Conservation (phyloP, 2,888 invertebrate species). For the Pristionchus maxplancki region DNA sequence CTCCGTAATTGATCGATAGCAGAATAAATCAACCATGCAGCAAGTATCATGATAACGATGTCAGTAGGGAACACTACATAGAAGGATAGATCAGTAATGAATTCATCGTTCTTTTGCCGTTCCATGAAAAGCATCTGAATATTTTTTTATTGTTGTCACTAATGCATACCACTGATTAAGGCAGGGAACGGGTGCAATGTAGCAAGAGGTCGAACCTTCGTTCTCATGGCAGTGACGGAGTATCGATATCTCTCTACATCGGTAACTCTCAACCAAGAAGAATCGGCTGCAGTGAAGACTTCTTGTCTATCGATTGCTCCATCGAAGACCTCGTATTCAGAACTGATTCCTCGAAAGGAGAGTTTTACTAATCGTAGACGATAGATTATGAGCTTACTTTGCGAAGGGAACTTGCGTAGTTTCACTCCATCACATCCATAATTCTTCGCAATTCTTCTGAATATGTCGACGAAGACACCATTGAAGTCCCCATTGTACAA, state of each 20-base stretch:
- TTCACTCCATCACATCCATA: not conserved
- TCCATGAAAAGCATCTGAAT: slow-evolving; percentile 18
- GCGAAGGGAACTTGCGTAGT: not conserved
- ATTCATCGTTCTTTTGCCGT: not conserved
- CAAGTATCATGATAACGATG: not conserved
- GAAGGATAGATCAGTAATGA: not conserved
- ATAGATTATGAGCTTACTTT: not conserved
- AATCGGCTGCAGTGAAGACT: slow-evolving; percentile 15
- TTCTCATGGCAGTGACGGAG: not conserved
- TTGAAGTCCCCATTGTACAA: not conserved
- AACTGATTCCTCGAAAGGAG: too few relatives aligned
- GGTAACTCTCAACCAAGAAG: not conserved
- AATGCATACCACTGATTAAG: too few relatives aligned
- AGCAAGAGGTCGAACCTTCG: slow-evolving; percentile 5
- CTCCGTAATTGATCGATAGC: not conserved
- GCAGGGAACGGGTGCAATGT: too few relatives aligned
- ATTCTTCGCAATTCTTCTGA: not conserved
- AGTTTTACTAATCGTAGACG: not conserved
- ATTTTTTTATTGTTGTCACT: too few relatives aligned
- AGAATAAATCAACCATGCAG: not conserved
- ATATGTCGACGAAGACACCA: not conserved
- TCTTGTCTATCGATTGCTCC: not conserved
- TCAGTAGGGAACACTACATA: not conserved
- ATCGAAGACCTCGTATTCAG: not conserved
- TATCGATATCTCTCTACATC: slow-evolving; percentile 17